Evolutionary conservation across 2,888 invertebrate species (phyloP).

Genomic region (Masnerella sp.): DNA sequence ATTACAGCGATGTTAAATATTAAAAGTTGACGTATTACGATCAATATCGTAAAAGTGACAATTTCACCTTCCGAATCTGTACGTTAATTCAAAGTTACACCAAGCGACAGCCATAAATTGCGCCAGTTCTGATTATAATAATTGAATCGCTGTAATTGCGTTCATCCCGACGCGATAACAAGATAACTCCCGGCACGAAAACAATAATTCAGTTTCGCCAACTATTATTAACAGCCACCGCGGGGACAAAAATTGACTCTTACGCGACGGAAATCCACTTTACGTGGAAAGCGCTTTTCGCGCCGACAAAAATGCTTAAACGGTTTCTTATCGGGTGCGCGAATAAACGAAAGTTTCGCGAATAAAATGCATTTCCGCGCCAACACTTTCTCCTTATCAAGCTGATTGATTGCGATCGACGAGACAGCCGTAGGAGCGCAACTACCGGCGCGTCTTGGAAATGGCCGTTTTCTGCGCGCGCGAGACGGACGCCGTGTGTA

Average conservation of each 20-base stretch:
- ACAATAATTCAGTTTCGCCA: constrained; percentile 40
- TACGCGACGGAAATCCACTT: constrained; percentile 22
- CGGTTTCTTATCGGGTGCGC: constrained; percentile 23
- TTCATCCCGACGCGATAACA: constrained; percentile 33
- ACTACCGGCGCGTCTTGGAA: constrained; percentile 6
- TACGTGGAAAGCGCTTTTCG: constrained; percentile 26
- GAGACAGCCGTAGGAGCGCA: constrained; percentile 5
- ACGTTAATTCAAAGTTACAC: constrained; percentile 21
- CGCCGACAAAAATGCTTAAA: constrained; percentile 14
- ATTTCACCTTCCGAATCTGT: too few species aligned
- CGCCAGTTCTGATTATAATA: constrained; percentile 25
- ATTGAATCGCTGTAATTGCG: constrained; percentile 28
- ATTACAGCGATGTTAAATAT: too few species aligned
- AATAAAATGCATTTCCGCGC: constrained; percentile 33
- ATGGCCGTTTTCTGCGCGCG: constrained; percentile 2
- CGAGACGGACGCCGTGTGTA: not conserved
- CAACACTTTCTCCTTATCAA: constrained; percentile 44
- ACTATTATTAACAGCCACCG: constrained; percentile 9
- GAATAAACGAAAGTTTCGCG: constrained; percentile 24
- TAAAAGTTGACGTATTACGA: too few species aligned
- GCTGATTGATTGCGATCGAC: constrained; percentile 26
- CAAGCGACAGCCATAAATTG: constrained; percentile 1
- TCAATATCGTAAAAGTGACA: too few species aligned
- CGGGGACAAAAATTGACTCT: not conserved
- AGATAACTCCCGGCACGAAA: constrained; percentile 30